Evolutionary conservation across 2,113 vertebrate species (phyloP).

Genomic region (Caloenas nicobarica): DNA sequence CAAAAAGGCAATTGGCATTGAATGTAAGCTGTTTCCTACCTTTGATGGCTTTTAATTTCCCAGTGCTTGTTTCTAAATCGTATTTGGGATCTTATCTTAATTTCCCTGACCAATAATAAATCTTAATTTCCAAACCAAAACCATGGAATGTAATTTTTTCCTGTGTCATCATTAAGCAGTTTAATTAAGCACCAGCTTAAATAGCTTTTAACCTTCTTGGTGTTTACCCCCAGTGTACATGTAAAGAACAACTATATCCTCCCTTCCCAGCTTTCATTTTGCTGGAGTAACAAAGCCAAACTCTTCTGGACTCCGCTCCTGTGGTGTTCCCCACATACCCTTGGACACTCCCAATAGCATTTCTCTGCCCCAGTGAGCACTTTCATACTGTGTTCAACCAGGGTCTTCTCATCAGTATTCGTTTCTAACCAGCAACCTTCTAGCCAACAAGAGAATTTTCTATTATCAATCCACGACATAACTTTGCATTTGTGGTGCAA

Average conservation of each 20-base stretch:
- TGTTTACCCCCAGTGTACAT: not conserved
- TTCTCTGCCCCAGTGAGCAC: not conserved
- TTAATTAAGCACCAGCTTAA: not conserved
- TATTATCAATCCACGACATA: not conserved
- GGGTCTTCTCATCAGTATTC: not conserved
- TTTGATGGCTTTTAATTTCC: not conserved
- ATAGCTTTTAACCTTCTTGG: not conserved
- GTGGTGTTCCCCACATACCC: too few species aligned
- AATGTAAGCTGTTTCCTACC: not conserved
- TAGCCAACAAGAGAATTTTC: not conserved
- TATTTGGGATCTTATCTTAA: not conserved
- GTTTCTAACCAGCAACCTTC: not conserved
- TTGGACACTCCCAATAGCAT: not conserved
- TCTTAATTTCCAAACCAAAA: not conserved
- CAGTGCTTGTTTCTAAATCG: not conserved
- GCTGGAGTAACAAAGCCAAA: not conserved
- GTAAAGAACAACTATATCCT: not conserved
- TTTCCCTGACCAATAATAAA: not conserved
- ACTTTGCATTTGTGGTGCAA: not conserved
- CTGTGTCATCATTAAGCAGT: not conserved
- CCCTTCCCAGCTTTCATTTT: not conserved
- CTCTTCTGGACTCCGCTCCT: not conserved
- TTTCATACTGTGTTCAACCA: not conserved
- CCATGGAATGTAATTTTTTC: not conserved
- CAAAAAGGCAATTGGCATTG: not conserved